Evolutionary conservation across 2,113 vertebrate genomes (phyloP).

Genomic region (Synchiropus splendidus): DNA sequence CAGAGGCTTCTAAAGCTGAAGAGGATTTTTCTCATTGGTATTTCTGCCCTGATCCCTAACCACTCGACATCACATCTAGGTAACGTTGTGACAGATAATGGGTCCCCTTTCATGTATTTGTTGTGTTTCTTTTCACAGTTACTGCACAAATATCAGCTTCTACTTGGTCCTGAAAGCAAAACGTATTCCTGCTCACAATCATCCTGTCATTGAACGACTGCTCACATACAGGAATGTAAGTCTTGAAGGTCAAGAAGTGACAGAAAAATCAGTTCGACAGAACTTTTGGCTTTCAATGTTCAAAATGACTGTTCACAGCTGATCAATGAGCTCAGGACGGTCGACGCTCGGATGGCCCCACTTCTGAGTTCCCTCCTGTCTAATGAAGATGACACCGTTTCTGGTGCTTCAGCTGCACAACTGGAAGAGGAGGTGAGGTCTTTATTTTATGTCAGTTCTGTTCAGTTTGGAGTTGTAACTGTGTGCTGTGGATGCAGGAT

Average conservation of each 20-base stretch:
- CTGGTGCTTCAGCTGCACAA: too few species aligned
- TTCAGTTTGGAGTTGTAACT: too few species aligned
- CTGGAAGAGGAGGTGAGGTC: constrained; percentile 32
- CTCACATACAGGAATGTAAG: constrained; percentile 81
- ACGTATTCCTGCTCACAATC: constrained; percentile 76
- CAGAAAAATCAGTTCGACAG: too few species aligned
- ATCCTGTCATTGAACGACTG: constrained; percentile 88
- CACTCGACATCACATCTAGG: too few species aligned
- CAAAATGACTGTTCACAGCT: constrained; percentile 28
- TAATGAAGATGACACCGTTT: constrained; percentile 17
- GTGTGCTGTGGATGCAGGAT: constrained; percentile 23
- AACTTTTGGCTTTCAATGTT: too few species aligned
- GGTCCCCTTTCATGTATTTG: too few species aligned
- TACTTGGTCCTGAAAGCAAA: constrained; percentile 88
- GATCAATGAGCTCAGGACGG: constrained; percentile 65
- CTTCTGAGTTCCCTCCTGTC: constrained; percentile 71
- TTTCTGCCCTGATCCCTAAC: too few species aligned
- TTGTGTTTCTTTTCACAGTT: constrained; percentile 51
- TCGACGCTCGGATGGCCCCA: constrained; percentile 74
- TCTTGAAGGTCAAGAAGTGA: background rate
- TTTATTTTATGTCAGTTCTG: too few species aligned
- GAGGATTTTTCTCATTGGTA: too few species aligned
- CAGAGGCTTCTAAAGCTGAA: too few species aligned
- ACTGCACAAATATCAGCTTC: constrained; percentile 94
- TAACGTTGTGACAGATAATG: too few species aligned